These are phyloP conservation scores for Gryllus bimaculatus DNA, from an alignment of 1,140 invertebrate species.

Conservation along the genomic window DNA sequence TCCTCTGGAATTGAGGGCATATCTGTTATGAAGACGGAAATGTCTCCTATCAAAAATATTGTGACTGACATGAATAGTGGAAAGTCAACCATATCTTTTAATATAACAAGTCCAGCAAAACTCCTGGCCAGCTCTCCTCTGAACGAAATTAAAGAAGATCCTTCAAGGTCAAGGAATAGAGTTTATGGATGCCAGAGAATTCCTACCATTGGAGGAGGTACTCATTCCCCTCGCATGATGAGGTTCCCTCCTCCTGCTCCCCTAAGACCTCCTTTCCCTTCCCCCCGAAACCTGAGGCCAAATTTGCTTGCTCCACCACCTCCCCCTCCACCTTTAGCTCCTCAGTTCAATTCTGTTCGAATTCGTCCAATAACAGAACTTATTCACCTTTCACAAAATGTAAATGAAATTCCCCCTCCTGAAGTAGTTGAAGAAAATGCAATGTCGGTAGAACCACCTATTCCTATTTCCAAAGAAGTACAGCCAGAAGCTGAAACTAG, in stretches of 20 bases:
- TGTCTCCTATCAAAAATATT: not conserved
- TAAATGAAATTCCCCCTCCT: not conserved
- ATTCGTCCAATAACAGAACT: not conserved
- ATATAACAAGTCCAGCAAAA: constrained; percentile 16
- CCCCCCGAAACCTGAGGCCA: constrained; percentile 10
- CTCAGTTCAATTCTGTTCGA: constrained; percentile 8
- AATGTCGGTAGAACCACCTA: not conserved
- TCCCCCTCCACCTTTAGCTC: constrained; percentile 12
- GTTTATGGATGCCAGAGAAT: constrained; percentile 13
- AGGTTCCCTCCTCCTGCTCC: not conserved
- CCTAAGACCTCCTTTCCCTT: not conserved
- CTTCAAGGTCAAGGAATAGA: not conserved
- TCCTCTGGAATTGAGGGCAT: not conserved
- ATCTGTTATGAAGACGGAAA: not conserved
- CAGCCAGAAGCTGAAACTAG: not conserved
- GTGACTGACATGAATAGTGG: not conserved
- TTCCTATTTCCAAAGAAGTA: not conserved
- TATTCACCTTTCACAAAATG: not conserved
- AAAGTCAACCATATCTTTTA: constrained; percentile 18
- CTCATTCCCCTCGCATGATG: constrained; percentile 8
- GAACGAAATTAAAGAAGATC: constrained; percentile 17
- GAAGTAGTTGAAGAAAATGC: not conserved
- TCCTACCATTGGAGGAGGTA: constrained; percentile 16
- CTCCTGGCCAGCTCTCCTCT: constrained; percentile 15
- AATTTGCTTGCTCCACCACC: constrained; percentile 12